Evolutionary conservation across 2,888 invertebrate species (phyloP), one percentile per base, ranked within the genome.

Genomic region (Acrobasis consociella): DNA sequence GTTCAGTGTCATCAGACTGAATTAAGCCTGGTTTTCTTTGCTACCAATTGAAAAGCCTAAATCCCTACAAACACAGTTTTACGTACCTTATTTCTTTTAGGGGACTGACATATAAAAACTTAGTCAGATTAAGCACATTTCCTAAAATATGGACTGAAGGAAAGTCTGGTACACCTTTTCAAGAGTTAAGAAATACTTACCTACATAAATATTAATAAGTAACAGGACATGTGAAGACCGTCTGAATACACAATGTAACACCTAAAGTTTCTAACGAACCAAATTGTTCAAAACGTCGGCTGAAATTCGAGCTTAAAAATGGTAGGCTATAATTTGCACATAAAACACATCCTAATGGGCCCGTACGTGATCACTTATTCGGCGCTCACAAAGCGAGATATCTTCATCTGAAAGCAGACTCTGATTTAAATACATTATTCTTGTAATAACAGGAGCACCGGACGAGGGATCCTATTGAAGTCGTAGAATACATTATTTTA

Each of bases 341-440:
- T 90, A 92, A 92, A 92, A 91, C 88, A 86, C 89, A 89, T 89
- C 91, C 91, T 89, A 89, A 90, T 91, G 87, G 81, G 76, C 70
- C 72, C 83, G 87, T 90, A 91, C 92, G 92, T 92, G 92, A 88
- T 89, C 90, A 90, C 89, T 91, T 90, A 90, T 87, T 87, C 86
- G 83, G 74, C 73, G 79, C 81, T 86, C 85, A 91, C 88, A 89
- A 91, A 90, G 86, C 81, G 83, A 78, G 80, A 77, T 86, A 86
- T 89, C 91, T 91, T 91, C 86, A 85, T 88, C 89, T 88, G 87
- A 89, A 89, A 89, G 90, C 89, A 80, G 87, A 83, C 83, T 87
- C 86, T 89, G 90, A 91, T 91, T 91, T 91, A 91, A 91, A 91
- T 91, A 91, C 85, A 91, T 91, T 90, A 91, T 89, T 90, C 89